These are phyloP conservation scores for Antechinus stuartii DNA, from an alignment of 2,113 vertebrate genomes.

Conservation along the genomic window DNA sequence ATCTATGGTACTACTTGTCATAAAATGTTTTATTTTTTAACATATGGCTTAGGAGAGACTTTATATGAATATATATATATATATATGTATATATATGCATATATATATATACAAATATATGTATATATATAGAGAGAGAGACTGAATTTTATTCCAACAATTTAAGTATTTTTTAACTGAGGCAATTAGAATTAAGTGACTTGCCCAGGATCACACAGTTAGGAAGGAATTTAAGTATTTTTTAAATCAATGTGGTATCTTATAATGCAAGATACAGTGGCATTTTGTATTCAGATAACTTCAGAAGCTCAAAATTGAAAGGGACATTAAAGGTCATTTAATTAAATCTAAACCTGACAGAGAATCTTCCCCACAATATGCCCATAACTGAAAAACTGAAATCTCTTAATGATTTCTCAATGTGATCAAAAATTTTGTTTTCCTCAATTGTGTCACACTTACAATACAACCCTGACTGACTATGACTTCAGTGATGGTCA, in stretches of 20 bases:
- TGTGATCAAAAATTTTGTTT: neutral
- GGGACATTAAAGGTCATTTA: neutral
- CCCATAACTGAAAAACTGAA: neutral
- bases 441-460: neutral
- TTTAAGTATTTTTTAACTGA: too few species aligned
- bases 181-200: too few species aligned
- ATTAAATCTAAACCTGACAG: neutral
- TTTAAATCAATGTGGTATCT: neutral
- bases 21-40: too few species aligned
- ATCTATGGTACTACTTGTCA: too few species aligned
- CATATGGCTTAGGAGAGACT: too few species aligned
- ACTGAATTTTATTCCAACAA: too few species aligned
- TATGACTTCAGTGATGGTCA: neutral
- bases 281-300: neutral
- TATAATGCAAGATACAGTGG: neutral
- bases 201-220: too few species aligned
- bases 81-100: too few species aligned
- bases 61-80: too few species aligned
- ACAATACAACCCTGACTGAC: neutral
- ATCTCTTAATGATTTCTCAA: neutral
- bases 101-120: too few species aligned
- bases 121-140: too few species aligned
- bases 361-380: neutral
- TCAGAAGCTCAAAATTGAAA: neutral
- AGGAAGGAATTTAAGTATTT: too few species aligned